phyloP scores from a whole-genome alignment of 2,113 vertebrate genomes.

The Triplophysa siluroides region DNA sequence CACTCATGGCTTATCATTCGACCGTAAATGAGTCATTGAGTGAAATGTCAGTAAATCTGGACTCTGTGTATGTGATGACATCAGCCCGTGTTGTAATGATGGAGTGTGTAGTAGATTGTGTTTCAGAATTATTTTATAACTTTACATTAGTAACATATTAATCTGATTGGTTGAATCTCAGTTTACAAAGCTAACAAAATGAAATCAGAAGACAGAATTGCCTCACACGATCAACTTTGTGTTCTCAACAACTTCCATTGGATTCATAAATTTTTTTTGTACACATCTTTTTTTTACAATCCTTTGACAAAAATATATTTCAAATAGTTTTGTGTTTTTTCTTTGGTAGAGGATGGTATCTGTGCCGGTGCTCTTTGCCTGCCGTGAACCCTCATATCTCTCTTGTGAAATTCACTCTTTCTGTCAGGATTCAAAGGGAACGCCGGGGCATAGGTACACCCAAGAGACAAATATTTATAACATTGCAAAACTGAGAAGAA shows the following conservation, averaged over 20 bases:
- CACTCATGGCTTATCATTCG: constrained; percentile 38
- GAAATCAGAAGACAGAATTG: no score
- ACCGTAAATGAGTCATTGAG: constrained; percentile 37
- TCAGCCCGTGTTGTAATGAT: background rate
- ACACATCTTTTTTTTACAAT: no score
- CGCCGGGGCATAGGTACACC: constrained; percentile 16
- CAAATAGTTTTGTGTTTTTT: no score
- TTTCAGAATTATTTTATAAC: no score
- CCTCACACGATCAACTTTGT: no score
- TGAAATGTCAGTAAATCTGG: constrained; percentile 31
- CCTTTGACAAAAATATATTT: no score
- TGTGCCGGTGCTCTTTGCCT: background rate
- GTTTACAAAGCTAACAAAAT: no score
- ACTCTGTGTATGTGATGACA: constrained; percentile 1
- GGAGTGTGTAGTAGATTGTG: background rate
- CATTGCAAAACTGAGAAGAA: constrained; percentile 6
- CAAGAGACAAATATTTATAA: constrained; percentile 3
- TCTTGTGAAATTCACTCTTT: constrained; percentile 37
- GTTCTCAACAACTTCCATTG: no score
- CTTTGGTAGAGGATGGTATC: background rate
- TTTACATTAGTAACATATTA: no score
- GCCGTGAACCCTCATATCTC: constrained; percentile 31
- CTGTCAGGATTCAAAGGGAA: background rate
- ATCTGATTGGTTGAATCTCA: no score
- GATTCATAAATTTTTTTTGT: no score